These are phyloP conservation scores for Enteromius paludinosus DNA, from an alignment of 2,797 vertebrate genomes.

Conservation along the genomic window DNA sequence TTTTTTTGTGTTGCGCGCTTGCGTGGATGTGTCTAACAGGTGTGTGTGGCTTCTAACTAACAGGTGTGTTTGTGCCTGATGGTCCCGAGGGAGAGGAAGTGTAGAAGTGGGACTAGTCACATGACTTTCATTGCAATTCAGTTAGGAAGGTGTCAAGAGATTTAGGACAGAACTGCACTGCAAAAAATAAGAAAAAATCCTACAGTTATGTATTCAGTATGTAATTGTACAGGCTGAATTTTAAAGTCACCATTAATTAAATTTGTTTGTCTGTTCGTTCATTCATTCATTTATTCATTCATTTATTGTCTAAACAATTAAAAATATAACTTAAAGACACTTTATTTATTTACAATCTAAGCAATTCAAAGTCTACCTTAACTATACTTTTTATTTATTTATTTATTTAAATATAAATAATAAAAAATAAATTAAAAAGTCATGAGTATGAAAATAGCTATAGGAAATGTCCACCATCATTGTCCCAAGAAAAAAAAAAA, in stretches of 20 bases:
- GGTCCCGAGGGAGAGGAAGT: conserved; percentile 52
- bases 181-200: background rate
- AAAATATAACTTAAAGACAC: background rate
- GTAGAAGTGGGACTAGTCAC: conserved; percentile 43
- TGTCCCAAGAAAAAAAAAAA: background rate
- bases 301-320: background rate
- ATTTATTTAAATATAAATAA: background rate
- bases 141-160: conserved; percentile 36
- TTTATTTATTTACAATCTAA: background rate
- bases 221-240: background rate
- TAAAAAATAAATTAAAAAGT: no score
- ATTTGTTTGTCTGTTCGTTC: no score
- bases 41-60: conserved; percentile 10
- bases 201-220: background rate
- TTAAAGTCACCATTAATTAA: background rate
- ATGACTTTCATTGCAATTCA: conserved; percentile 42
- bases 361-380: background rate
- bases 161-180: conserved; percentile 21
- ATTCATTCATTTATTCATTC: background rate
- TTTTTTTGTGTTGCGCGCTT: background rate
- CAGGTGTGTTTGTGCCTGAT: conserved; percentile 39
- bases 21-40: conserved; percentile 3
- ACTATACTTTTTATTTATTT: background rate
- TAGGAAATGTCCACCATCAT: background rate
- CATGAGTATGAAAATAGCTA: background rate